Conservation (phyloP, 2,113 vertebrate genomes). For the Rhabdornis inornatus region DNA sequence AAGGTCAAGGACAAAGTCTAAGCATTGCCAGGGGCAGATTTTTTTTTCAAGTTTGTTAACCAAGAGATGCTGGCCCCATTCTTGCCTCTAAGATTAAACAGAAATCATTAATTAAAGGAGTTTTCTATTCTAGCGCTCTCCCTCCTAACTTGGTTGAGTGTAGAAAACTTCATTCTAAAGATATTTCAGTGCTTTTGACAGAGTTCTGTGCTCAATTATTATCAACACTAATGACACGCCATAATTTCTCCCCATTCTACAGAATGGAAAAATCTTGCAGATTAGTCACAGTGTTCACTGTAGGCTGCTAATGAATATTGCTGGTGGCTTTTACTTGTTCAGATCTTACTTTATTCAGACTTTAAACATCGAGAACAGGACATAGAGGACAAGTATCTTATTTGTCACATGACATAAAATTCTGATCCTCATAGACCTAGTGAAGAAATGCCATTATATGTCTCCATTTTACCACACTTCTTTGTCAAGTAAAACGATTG, state of each 20-base stretch:
- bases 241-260: not conserved
- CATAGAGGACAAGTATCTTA: not conserved
- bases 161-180: not conserved
- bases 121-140: not conserved
- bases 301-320: not conserved
- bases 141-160: not conserved
- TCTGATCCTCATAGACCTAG: not conserved
- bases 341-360: not conserved
- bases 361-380: not conserved
- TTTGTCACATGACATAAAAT: not conserved
- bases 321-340: not conserved
- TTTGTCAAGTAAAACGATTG: not conserved
- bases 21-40: not conserved
- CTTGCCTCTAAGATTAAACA: not conserved
- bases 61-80: not conserved
- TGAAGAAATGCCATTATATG: not conserved
- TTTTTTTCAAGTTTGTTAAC: not conserved
- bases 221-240: not conserved
- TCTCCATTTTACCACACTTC: not conserved
- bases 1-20: not conserved
- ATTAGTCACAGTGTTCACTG: not conserved
- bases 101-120: not conserved
- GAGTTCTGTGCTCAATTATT: not conserved
- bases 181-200: not conserved
- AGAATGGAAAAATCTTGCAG: not conserved